phyloP scores from a whole-genome alignment of 1,140 invertebrate genomes.

The Bombus difficillimus region DNA sequence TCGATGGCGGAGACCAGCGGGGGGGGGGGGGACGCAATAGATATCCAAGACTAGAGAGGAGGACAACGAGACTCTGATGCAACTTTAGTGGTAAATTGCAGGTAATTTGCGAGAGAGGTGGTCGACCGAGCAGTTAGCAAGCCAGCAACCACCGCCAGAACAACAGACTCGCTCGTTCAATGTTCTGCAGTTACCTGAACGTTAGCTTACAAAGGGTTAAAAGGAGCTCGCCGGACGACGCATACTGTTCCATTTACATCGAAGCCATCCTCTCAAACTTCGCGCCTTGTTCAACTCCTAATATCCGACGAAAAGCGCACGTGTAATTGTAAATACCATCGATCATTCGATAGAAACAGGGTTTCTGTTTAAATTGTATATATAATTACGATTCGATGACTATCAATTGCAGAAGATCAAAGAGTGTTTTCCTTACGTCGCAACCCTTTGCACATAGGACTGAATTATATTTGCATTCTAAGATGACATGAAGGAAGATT shows the following conservation, averaged over 20 bases:
- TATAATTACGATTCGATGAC: no score
- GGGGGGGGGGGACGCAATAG: background rate
- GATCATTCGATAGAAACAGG: no score
- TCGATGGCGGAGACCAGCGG: background rate
- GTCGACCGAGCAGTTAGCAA: slow-evolving; percentile 70
- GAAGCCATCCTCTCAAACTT: slow-evolving; percentile 30
- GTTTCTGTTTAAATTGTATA: no score
- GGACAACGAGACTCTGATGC: slow-evolving; percentile 60
- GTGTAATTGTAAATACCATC: background rate
- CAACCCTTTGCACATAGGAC: no score
- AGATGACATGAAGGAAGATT: background rate
- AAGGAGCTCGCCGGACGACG: slow-evolving; percentile 49
- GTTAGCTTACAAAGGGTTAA: slow-evolving; percentile 64
- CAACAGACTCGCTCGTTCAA: slow-evolving; percentile 67
- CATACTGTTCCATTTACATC: slow-evolving; percentile 46
- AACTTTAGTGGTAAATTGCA: slow-evolving; percentile 74
- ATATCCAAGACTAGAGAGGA: slow-evolving; percentile 54
- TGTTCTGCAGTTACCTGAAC: slow-evolving; percentile 64
- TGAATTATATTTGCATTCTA: background rate
- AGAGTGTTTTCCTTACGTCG: no score
- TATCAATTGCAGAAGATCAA: no score
- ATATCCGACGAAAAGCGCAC: slow-evolving; percentile 8
- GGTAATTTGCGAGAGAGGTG: slow-evolving; percentile 74
- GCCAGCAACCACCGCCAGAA: slow-evolving; percentile 70
- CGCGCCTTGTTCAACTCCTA: slow-evolving; percentile 2